Evolutionary conservation across 2,797 vertebrate genomes (phyloP).

Genomic region (Sarcoramphus papa): DNA sequence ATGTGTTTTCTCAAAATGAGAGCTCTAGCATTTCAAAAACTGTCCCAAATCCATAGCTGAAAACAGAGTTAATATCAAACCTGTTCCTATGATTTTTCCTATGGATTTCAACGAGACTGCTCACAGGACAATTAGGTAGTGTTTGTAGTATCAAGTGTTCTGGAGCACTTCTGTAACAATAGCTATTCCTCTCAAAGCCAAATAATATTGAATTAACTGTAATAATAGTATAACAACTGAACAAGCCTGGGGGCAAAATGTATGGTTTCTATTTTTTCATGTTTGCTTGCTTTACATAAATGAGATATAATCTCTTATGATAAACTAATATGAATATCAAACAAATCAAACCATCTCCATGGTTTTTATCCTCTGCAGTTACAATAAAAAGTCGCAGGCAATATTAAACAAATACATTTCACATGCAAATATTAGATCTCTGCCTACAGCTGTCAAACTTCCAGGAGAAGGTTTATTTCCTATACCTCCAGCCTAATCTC

Average conservation of each 20-base stretch:
- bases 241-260: background rate
- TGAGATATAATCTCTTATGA: background rate
- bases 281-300: conserved; percentile 15
- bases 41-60: background rate
- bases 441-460: background rate
- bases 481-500: background rate
- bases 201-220: conserved; percentile 18
- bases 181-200: background rate
- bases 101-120: background rate
- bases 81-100: background rate
- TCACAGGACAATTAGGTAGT: background rate
- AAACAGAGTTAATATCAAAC: background rate
- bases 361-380: background rate
- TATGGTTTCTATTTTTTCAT: background rate
- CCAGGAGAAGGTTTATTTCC: background rate
- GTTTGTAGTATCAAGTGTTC: background rate
- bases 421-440: background rate
- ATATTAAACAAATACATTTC: background rate
- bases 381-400: background rate
- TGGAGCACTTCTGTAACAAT: background rate
- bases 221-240: conserved; percentile 7
- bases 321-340: background rate
- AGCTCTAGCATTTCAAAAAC: background rate
- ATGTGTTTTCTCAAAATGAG: background rate
- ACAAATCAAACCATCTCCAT: background rate